Evolutionary conservation across 2,797 vertebrate genomes (phyloP).

Genomic region (Linurgus olivaceus): DNA sequence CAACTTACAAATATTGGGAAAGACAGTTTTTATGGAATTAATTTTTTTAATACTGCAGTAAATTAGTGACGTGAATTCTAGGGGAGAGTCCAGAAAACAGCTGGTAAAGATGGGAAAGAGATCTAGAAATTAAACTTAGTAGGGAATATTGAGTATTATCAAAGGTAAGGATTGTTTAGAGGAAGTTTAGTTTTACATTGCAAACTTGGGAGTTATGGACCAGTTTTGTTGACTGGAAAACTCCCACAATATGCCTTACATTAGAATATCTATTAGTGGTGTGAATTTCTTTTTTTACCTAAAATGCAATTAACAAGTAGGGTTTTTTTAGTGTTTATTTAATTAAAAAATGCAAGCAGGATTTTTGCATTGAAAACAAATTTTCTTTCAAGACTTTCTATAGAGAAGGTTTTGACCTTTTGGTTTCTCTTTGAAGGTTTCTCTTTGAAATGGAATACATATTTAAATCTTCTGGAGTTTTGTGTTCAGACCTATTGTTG

Average conservation of each 20-base stretch:
- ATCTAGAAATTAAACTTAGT: not conserved
- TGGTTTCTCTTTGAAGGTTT: not conserved
- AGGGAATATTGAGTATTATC: not conserved
- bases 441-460: not conserved
- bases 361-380: not conserved
- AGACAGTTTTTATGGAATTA: not conserved
- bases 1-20: not conserved
- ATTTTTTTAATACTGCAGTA: not conserved
- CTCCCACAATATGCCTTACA: not conserved
- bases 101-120: not conserved
- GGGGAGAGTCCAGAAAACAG: not conserved
- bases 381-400: not conserved
- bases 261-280: not conserved
- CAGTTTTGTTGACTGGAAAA: not conserved
- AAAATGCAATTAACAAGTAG: not conserved
- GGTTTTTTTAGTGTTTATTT: fast-evolving
- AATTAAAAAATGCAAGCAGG: not conserved
- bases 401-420: not conserved
- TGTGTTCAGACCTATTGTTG: not conserved
- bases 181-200: not conserved
- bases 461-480: not conserved
- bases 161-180: not conserved
- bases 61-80: not conserved
- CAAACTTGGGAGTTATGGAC: not conserved
- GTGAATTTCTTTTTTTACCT: not conserved